Evolutionary conservation across 2,797 vertebrate species (phyloP), one percentile per base, ranked within the genome.

Genomic region (Chloroceryle amazona): DNA sequence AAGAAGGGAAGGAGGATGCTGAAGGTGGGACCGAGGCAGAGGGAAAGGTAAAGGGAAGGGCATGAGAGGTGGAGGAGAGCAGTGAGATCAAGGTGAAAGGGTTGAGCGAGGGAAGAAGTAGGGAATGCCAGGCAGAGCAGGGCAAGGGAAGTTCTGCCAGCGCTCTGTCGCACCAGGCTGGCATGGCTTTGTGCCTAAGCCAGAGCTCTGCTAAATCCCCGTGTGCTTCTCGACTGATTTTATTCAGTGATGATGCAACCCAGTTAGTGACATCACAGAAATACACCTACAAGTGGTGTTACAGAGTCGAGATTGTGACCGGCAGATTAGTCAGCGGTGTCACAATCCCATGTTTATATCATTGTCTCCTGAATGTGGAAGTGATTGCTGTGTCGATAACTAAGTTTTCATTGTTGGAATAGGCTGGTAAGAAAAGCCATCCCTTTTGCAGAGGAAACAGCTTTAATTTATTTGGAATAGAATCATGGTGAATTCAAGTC

Each of bases 241-340:
- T 93, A 60, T 60, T 75, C 55, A 51, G 82, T 3, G 6, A 4
- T 95, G 95, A 90, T 80, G 96, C 94, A 96, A 93, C 46, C 23
- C 5, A 2, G 67, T 8, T 37, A 55, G 73, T 95, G 96, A 96
- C 93, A 95, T 87, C 80, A 95, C 76, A 84, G 65, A 90, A 95
- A 83, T 58, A 89, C 91, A 89, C 89, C 93, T 93, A 78, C 89
- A 86, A 52, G 74, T 55, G 85, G 72, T 89, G 88, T 93, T 90
- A 85, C 84, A 76, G 79, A 83, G 86, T 52, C 76, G 84, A 86
- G 92, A 86, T 93, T 91, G 87, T 96, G 93, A 94, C 91, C 67
- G 11, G 95, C 83, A 81, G 87, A 78, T 97, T 96, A 96, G 79
- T 95, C 96, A 94, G 92, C 0, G 11, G 76, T 96, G 90, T 97